Evolutionary conservation across 2,113 vertebrate genomes (phyloP).

Genomic region (Phyllostomus hastatus): DNA sequence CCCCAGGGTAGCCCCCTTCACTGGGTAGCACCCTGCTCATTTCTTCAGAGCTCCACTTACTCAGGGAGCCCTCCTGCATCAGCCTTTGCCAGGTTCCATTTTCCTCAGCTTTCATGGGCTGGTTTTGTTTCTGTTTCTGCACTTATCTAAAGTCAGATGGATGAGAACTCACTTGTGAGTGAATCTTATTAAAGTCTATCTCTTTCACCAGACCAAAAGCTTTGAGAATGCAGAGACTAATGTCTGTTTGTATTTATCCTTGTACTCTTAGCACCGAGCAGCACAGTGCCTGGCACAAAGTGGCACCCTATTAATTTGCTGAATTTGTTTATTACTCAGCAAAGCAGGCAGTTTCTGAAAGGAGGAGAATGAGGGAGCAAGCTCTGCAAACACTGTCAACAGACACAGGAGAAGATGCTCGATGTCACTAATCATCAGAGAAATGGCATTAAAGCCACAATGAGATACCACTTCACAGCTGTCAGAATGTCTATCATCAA

Average conservation of each 20-base stretch:
- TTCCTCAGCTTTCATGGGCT: not conserved
- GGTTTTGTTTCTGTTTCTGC: not conserved
- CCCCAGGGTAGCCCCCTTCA: not conserved
- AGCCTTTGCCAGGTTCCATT: not conserved
- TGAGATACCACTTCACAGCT: not conserved
- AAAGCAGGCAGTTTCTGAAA: not conserved
- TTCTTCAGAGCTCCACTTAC: not conserved
- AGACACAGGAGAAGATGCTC: not conserved
- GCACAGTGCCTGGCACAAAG: not conserved
- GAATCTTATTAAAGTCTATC: not conserved
- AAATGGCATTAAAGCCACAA: not conserved
- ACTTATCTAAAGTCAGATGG: not conserved
- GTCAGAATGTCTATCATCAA: not conserved
- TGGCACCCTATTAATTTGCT: not conserved
- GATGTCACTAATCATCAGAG: not conserved
- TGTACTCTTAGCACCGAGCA: not conserved
- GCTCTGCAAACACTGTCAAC: not conserved
- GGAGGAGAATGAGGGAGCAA: not conserved
- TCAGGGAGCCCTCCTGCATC: not conserved
- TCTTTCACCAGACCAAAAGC: not conserved
- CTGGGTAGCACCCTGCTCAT: not conserved
- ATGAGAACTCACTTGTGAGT: not conserved
- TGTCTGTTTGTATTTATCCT: not conserved
- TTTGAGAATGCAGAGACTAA: not conserved
- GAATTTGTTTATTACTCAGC: not conserved